Percentiles rank a stretch among this genome's conserved stretches.
phyloP scores from a whole-genome alignment of 1,140 invertebrate genomes.

The Sitodiplosis mosellana region DNA sequence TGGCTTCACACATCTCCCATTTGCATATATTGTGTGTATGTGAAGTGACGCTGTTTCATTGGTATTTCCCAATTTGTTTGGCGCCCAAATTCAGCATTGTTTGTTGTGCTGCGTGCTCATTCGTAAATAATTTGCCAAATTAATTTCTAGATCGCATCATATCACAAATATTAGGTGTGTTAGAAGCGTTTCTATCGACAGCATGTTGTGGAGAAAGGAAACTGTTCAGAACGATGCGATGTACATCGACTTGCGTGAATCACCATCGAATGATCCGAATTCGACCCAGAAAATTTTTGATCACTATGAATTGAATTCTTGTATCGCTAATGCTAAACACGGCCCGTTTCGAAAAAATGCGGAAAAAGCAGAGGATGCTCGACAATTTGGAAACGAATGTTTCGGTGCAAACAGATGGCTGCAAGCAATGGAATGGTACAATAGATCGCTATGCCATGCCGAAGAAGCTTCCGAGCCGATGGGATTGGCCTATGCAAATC shows the following conservation, averaged over 20 bases:
- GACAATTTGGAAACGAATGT: not conserved
- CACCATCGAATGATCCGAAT: not conserved
- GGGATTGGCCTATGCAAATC: constrained; percentile 42
- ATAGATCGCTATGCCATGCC: constrained; percentile 37
- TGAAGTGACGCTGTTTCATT: too few species aligned
- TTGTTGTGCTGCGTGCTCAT: too few species aligned
- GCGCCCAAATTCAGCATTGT: too few species aligned
- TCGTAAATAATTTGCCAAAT: too few species aligned
- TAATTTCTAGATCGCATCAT: too few species aligned
- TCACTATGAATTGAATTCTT: not conserved
- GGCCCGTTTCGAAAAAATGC: not conserved
- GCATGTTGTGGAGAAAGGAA: not conserved
- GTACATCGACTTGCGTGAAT: not conserved
- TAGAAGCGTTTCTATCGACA: too few species aligned
- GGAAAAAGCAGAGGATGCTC: not conserved
- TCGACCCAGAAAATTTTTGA: not conserved
- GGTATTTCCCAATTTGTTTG: too few species aligned
- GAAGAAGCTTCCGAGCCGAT: constrained; percentile 32
- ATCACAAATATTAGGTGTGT: too few species aligned
- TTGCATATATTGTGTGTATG: too few species aligned
- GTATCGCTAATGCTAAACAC: not conserved
- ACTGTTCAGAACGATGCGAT: not conserved
- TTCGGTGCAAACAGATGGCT: constrained; percentile 4
- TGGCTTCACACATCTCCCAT: too few species aligned
- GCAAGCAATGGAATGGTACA: constrained; percentile 37